Evolutionary conservation across 2,888 invertebrate species (phyloP).

Genomic region (Aphidius colemani): DNA sequence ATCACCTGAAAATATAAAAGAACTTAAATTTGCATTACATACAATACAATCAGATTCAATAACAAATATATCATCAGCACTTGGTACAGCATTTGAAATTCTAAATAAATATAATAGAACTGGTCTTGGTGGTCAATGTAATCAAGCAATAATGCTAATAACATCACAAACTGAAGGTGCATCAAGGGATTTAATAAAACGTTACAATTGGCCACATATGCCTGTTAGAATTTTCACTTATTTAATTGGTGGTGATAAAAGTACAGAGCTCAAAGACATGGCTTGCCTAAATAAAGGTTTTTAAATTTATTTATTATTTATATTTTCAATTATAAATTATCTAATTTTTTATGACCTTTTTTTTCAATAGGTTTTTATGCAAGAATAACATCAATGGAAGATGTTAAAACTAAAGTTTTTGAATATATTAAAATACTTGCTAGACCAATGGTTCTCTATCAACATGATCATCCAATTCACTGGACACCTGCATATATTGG

Average conservation of each 20-base stretch:
- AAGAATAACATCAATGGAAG: constrained; percentile 85
- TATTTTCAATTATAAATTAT: not conserved
- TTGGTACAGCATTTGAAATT: constrained; percentile 91
- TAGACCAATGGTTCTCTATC: constrained; percentile 93
- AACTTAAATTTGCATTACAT: constrained; percentile 77
- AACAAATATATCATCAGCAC: constrained; percentile 89
- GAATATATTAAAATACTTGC: constrained; percentile 95
- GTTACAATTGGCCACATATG: constrained; percentile 92
- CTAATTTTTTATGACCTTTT: constrained; percentile 1
- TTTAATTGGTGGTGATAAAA: constrained; percentile 90
- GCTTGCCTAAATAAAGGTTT: constrained; percentile 96
- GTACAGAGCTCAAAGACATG: constrained; percentile 88
- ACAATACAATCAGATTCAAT: constrained; percentile 75
- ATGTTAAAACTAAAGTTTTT: constrained; percentile 89
- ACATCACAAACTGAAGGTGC: constrained; percentile 87
- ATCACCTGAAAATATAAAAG: constrained; percentile 79
- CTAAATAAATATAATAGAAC: constrained; percentile 86
- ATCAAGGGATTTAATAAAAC: constrained; percentile 71
- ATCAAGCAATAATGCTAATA: constrained; percentile 97
- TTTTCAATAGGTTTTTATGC: constrained; percentile 77
- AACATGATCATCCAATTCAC: constrained; percentile 87
- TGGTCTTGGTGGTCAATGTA: constrained; percentile 89
- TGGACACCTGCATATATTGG: constrained; percentile 94
- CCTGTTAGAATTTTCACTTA: constrained; percentile 96
- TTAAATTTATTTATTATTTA: constrained; percentile 1